Evolutionary conservation across 2,888 invertebrate species (phyloP).

Genomic region (Charanyca ferruginea): DNA sequence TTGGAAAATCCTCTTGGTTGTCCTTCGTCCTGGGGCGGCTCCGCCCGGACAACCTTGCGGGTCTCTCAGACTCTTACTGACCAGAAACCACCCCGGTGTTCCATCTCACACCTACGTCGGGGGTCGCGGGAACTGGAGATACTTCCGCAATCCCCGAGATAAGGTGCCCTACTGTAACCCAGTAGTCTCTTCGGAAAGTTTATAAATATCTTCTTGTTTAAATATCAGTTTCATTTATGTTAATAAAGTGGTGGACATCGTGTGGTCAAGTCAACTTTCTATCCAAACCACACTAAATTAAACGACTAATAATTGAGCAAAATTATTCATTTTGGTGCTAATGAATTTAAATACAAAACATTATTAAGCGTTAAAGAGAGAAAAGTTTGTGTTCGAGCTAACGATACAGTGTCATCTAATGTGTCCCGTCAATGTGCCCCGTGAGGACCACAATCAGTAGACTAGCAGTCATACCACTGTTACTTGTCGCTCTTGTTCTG

Average conservation of each 20-base stretch:
- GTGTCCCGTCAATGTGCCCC: too few relatives aligned
- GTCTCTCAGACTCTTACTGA: too few relatives aligned
- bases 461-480: too few relatives aligned
- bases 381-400: background rate
- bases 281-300: slow-evolving; percentile 17
- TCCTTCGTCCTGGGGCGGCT: too few relatives aligned
- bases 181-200: slow-evolving; percentile 25
- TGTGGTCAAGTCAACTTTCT: slow-evolving; percentile 50
- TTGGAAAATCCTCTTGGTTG: too few relatives aligned
- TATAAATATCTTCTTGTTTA: background rate
- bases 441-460: too few relatives aligned
- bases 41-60: too few relatives aligned
- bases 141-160: too few relatives aligned
- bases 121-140: too few relatives aligned
- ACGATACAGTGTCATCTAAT: background rate
- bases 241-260: slow-evolving; percentile 26
- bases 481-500: too few relatives aligned
- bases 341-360: background rate
- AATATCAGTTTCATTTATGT: slow-evolving; percentile 16
- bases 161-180: background rate
- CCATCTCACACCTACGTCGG: too few relatives aligned
- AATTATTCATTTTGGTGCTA: background rate
- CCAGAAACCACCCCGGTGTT: too few relatives aligned
- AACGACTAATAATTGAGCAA: slow-evolving; percentile 7
- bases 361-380: background rate